Evolutionary conservation across 2,888 invertebrate species (phyloP), one percentile per base, ranked within the genome.

Genomic region (Zeuzera pyrina): DNA sequence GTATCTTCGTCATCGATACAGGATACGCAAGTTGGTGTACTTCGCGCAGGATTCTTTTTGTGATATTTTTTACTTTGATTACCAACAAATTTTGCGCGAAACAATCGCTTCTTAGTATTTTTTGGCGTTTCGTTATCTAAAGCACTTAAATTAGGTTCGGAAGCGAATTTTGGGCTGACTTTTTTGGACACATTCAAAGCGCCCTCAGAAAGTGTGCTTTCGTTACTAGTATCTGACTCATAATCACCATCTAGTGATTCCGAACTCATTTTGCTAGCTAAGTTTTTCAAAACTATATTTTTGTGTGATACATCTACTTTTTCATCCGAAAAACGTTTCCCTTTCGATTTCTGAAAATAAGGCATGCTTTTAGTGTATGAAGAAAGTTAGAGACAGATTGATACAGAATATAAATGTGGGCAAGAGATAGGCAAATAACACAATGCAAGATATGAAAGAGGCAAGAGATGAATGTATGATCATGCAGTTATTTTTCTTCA

Each of bases 91-190:
- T 81, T 84, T 0, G 84, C 74, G 11, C 81, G 65, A 47, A 83
- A 84, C 32, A 84, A 43, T 42, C 83, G 52, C 40, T 73, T 77
- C 42, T 79, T 83, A 0, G 67, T 57, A 27, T 74, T 78, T 38
- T 81, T 84, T 0, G 83, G 83, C 2, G 84, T 83, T 41, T 73
- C 78, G 2, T 72, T 77, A 22, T 78, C 83, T 23, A 84, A 23
- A 6, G 61, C 52, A 36, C 81, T 84, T 14, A 84, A 45, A 43
- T 84, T 84, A 0, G 84, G 84, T 42, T 84, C 84, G 0, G 84
- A 84, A 0, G 76, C 81, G 46, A 84, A 84, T 45, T 83, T 84
- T 0, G 84, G 84, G 34, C 84, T 84, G 2, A 54, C 33, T 52
- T 74, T 81, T 16, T 56, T 52, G 0, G 76, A 69, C 41, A 47